Percentiles rank a stretch among this genome's conserved stretches.
These are phyloP conservation scores for Mustela lutreola DNA, from an alignment of 2,113 vertebrate genomes.

Conservation along the genomic window DNA sequence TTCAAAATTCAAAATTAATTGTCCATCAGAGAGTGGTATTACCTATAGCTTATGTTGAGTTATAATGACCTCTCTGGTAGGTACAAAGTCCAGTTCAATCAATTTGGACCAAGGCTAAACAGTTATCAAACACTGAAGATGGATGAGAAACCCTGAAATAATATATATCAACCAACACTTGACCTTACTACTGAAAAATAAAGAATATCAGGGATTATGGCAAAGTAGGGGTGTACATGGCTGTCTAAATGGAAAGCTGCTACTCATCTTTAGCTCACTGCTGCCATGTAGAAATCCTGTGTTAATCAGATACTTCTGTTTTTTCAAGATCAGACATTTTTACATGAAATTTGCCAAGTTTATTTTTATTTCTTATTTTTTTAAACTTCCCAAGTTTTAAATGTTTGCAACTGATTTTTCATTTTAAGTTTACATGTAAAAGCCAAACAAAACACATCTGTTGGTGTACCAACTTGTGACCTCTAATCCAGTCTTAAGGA, in stretches of 20 bases:
- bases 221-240: background rate
- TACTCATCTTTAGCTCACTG: background rate
- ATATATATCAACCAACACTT: background rate
- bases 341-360: background rate
- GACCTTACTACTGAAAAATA: background rate
- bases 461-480: background rate
- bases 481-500: constrained; percentile 17
- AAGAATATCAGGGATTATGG: background rate
- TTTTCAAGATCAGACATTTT: constrained; percentile 36
- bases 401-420: constrained; percentile 4
- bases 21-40: background rate
- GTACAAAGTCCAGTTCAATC: background rate
- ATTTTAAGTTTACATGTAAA: background rate
- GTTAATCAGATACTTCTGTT: background rate
- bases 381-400: background rate
- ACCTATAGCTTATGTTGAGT: background rate
- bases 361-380: background rate
- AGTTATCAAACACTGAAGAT: constrained; percentile 19
- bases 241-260: background rate
- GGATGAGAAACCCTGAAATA: background rate
- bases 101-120: background rate
- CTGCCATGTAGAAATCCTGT: background rate
- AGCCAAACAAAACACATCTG: background rate
- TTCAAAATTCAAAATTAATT: background rate
- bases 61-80: background rate